phyloP scores from a whole-genome alignment of 92 coral and sea anemone genomes.

The Muricea muricata region DNA sequence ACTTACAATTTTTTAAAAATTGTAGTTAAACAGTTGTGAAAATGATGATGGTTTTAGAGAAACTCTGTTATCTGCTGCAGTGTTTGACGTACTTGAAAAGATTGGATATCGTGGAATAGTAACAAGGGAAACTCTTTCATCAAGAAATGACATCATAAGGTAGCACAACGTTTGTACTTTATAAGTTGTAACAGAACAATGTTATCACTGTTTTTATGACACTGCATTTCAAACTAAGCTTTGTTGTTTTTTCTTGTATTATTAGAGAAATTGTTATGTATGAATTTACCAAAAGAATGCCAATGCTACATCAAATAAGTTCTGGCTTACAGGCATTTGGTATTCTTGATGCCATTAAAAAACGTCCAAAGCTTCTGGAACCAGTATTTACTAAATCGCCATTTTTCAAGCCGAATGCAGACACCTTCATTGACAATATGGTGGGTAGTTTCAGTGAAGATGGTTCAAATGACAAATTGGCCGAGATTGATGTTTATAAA shows the following conservation, averaged over 20 bases:
- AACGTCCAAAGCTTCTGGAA: not conserved
- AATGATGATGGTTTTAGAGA: not conserved
- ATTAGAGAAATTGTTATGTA: slow-evolving; percentile 26
- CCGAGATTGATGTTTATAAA: not conserved
- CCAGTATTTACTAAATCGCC: slow-evolving; percentile 8
- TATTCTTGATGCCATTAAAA: slow-evolving; percentile 5
- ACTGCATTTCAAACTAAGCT: no score
- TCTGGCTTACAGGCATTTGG: slow-evolving; percentile 13
- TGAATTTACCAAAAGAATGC: slow-evolving; percentile 33
- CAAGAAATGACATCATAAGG: slow-evolving; percentile 6
- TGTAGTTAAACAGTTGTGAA: not conserved
- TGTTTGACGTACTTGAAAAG: slow-evolving; percentile 1
- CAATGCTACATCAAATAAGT: slow-evolving; percentile 24
- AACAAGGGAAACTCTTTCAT: not conserved
- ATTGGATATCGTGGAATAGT: slow-evolving; percentile 11
- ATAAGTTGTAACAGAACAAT: no score
- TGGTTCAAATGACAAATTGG: slow-evolving; percentile 13
- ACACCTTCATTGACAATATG: not conserved
- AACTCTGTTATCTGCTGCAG: not conserved
- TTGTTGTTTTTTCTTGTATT: no score
- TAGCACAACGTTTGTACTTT: no score
- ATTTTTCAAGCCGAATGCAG: not conserved
- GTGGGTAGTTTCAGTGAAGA: not conserved
- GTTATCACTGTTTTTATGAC: no score
- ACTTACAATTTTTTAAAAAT: no score